These are phyloP conservation scores for Enteromius viviparus DNA, from an alignment of 2,797 vertebrate species.

Conservation along the genomic window DNA sequence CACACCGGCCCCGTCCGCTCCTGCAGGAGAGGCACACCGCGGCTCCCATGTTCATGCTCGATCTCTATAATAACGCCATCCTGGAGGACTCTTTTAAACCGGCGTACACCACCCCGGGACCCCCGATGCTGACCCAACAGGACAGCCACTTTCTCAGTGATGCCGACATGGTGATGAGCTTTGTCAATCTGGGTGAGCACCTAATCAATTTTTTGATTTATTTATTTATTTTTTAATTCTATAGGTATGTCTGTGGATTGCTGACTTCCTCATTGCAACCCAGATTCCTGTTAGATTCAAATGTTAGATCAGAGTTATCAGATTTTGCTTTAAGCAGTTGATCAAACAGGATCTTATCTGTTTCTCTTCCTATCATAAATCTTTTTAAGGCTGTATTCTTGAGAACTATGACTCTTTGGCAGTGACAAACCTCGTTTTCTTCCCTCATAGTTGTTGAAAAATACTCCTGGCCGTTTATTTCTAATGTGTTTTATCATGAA, in stretches of 20 bases:
- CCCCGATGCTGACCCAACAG: slow-evolving; percentile 82
- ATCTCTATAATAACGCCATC: slow-evolving; percentile 94
- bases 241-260: neutral
- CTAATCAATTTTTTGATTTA: too few species aligned
- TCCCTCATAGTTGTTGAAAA: neutral
- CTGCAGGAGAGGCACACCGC: slow-evolving; percentile 88
- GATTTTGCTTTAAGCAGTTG: neutral
- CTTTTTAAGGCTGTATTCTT: neutral
- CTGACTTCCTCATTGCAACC: neutral
- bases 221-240: neutral
- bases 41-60: slow-evolving; percentile 97
- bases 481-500: neutral
- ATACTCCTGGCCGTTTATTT: neutral
- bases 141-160: slow-evolving; percentile 93
- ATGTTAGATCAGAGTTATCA: neutral
- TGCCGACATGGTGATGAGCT: slow-evolving; percentile 98
- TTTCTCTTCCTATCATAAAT: neutral
- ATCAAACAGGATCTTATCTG: neutral
- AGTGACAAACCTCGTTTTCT: neutral
- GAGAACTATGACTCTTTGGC: neutral
- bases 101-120: slow-evolving; percentile 81
- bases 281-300: neutral
- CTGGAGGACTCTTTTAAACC: slow-evolving; percentile 84
- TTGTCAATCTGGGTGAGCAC: slow-evolving; percentile 90
- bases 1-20: slow-evolving; percentile 91